phyloP scores from a whole-genome alignment of 2,888 invertebrate genomes.

The Protonemura montana region DNA sequence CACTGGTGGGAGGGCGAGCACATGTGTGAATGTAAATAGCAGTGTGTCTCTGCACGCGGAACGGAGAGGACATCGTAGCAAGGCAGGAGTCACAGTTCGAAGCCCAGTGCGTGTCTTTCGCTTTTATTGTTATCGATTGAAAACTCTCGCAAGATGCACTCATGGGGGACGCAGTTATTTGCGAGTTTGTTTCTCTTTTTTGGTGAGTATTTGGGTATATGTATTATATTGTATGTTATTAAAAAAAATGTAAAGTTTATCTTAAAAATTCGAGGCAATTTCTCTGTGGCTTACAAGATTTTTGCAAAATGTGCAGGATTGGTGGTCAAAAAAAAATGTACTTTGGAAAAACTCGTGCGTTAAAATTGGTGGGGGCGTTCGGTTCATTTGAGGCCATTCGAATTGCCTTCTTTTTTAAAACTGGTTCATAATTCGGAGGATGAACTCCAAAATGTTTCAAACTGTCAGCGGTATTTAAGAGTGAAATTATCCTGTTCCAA shows the following conservation, averaged over 20 bases:
- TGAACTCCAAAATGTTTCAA: not conserved
- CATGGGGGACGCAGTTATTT: not conserved
- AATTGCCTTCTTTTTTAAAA: not conserved
- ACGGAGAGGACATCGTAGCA: not conserved
- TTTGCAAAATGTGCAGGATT: too few relatives aligned
- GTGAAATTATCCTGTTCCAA: not conserved
- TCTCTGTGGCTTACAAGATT: too few relatives aligned
- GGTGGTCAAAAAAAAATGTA: too few relatives aligned
- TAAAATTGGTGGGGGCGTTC: too few relatives aligned
- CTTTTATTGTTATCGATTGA: too few relatives aligned
- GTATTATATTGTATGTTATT: too few relatives aligned
- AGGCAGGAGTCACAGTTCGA: not conserved
- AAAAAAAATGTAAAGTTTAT: too few relatives aligned
- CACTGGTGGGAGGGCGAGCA: not conserved
- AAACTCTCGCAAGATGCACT: not conserved
- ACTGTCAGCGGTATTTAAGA: not conserved
- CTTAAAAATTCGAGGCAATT: too few relatives aligned
- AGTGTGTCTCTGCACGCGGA: not conserved
- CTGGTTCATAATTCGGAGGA: not conserved
- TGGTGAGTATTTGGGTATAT: not conserved
- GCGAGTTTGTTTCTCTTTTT: not conserved
- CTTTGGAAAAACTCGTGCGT: too few relatives aligned
- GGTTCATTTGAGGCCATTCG: too few relatives aligned
- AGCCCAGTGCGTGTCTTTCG: not conserved
- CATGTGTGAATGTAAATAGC: not conserved